Conservation (phyloP, 1,140 invertebrate genomes). For the Diachasmimorpha longicaudata region DNA sequence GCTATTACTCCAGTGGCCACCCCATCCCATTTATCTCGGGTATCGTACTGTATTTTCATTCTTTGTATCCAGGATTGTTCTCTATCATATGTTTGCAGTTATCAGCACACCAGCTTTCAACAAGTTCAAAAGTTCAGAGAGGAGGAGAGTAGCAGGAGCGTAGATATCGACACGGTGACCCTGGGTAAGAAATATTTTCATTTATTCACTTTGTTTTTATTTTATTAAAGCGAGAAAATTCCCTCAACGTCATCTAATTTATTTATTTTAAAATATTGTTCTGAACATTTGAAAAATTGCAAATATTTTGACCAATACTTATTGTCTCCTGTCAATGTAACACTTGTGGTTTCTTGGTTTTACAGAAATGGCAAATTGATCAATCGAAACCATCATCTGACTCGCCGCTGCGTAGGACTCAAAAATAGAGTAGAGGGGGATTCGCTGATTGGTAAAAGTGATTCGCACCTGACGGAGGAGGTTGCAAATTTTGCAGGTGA, state of each 20-base stretch:
- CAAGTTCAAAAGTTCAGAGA: background rate
- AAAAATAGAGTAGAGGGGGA: background rate
- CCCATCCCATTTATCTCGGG: conserved; percentile 18
- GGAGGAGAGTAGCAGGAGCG: background rate
- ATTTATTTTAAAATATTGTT: too few species aligned
- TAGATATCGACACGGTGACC: background rate
- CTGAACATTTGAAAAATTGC: too few species aligned
- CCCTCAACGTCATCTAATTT: too few species aligned
- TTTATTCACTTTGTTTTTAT: background rate
- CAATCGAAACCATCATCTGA: background rate
- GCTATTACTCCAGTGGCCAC: conserved; percentile 60
- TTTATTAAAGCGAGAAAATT: too few species aligned
- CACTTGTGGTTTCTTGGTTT: too few species aligned
- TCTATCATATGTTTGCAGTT: background rate
- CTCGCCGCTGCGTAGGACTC: background rate
- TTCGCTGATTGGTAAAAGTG: background rate
- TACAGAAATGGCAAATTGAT: background rate
- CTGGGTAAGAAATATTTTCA: background rate
- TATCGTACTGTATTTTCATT: background rate
- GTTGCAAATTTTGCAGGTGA: conserved; percentile 51
- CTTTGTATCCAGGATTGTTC: background rate
- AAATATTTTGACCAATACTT: too few species aligned
- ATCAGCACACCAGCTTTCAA: background rate
- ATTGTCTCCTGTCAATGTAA: too few species aligned
- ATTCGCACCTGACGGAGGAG: conserved; percentile 24